phyloP scores from a whole-genome alignment of 2,797 vertebrate species.

The Iguana delicatissima region DNA sequence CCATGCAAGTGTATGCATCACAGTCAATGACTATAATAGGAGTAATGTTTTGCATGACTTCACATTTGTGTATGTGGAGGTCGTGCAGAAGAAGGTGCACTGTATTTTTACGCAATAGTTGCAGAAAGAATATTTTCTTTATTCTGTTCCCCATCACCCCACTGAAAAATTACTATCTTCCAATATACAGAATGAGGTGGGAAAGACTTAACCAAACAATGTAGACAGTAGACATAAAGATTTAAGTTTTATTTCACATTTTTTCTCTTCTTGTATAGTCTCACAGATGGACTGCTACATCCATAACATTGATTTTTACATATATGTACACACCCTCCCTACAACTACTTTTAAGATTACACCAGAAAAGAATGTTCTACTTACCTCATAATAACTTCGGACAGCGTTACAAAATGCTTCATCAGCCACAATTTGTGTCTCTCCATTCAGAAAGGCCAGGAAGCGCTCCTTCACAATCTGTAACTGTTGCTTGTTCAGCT shows the following conservation, averaged over 20 bases:
- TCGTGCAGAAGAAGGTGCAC: too few species aligned
- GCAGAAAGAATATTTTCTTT: constrained; percentile 56
- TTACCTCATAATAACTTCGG: constrained; percentile 94
- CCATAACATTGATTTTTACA: constrained; percentile 1
- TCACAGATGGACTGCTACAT: constrained; percentile 32
- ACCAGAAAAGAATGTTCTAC: constrained; percentile 49
- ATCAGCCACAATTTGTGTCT: constrained; percentile 94
- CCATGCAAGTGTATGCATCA: too few species aligned
- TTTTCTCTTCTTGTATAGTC: constrained; percentile 46
- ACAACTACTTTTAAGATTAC: constrained; percentile 17
- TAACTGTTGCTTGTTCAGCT: constrained; percentile 97
- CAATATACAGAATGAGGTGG: constrained; percentile 64
- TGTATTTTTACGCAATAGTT: constrained; percentile 49
- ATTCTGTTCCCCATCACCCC: constrained; percentile 18
- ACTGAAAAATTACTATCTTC: constrained; percentile 55
- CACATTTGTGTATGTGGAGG: too few species aligned
- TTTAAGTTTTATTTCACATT: constrained; percentile 7
- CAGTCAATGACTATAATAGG: too few species aligned
- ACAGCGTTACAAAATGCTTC: constrained; percentile 98
- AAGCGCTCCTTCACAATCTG: constrained; percentile 92
- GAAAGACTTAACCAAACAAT: neutral
- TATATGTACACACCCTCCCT: neutral
- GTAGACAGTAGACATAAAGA: constrained; percentile 47
- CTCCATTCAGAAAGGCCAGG: constrained; percentile 92
- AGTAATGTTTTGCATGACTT: too few species aligned